These are phyloP conservation scores for Acromyrmex echinatior DNA, from an alignment of 1,140 invertebrate genomes.

Conservation along the genomic window DNA sequence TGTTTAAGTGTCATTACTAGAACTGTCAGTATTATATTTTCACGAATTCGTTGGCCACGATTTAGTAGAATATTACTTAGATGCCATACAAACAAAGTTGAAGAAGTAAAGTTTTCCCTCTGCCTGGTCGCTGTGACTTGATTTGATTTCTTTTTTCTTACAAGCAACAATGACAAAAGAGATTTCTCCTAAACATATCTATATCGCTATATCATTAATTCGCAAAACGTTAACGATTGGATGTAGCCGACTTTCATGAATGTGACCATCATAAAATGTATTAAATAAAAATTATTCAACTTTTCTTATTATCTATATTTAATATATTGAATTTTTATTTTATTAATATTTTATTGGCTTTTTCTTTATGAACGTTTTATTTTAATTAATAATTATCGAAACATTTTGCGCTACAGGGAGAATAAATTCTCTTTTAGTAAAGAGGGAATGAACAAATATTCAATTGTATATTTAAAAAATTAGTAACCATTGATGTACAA, in stretches of 20 bases:
- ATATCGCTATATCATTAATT: background rate
- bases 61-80: slow-evolving; percentile 32
- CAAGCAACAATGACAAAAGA: background rate
- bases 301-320: too few species aligned
- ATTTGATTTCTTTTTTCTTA: slow-evolving; percentile 20
- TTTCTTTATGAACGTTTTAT: too few species aligned
- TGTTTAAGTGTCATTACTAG: slow-evolving; percentile 13
- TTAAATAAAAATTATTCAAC: background rate
- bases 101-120: slow-evolving; percentile 19
- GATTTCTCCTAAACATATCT: slow-evolving; percentile 23
- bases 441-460: slow-evolving; percentile 11
- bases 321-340: too few species aligned
- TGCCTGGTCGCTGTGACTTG: background rate
- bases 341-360: too few species aligned
- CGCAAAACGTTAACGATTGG: background rate
- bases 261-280: background rate
- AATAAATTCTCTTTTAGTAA: background rate
- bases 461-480: background rate
- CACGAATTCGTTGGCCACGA: slow-evolving; percentile 3
- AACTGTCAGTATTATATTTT: slow-evolving; percentile 16
- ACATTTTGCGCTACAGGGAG: too few species aligned
- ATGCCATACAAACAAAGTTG: background rate
- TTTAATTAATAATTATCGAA: too few species aligned
- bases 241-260: background rate
- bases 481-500: background rate